Percentiles rank a stretch among this genome's conserved stretches.
These are phyloP conservation scores for Dinoponera quadriceps DNA, from an alignment of 1,140 invertebrate species.

Conservation along the genomic window DNA sequence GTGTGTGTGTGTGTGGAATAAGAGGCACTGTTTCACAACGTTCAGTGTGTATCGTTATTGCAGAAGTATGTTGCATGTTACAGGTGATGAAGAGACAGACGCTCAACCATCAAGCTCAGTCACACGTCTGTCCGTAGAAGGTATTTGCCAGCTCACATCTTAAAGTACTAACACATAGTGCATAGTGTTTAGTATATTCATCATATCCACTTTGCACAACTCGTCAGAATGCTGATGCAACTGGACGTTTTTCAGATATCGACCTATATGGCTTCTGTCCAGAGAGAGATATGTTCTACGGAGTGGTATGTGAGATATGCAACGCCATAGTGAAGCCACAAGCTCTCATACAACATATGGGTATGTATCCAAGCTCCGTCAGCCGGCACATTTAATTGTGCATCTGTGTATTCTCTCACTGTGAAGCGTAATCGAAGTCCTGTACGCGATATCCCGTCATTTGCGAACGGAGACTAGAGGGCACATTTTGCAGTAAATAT, in stretches of 20 bases:
- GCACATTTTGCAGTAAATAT: too few relatives aligned
- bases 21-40: neutral
- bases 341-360: conserved; percentile 86
- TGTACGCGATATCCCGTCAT: neutral
- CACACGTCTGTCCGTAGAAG: conserved; percentile 82
- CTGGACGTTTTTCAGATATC: conserved; percentile 84
- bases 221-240: conserved; percentile 4
- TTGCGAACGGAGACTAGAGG: too few relatives aligned
- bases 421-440: neutral
- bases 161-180: neutral
- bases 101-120: conserved; percentile 81
- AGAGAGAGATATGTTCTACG: conserved; percentile 88
- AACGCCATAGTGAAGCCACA: conserved; percentile 88
- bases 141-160: conserved; percentile 64
- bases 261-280: conserved; percentile 88
- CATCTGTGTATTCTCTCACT: neutral
- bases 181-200: neutral
- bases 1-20: neutral
- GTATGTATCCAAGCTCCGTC: conserved; percentile 82
- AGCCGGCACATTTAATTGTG: too few relatives aligned
- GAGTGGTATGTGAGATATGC: conserved; percentile 88
- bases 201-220: conserved; percentile 12
- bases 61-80: conserved; percentile 58
- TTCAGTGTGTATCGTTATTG: neutral
- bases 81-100: conserved; percentile 84